phyloP scores from a whole-genome alignment of 1,140 invertebrate genomes.

The Cotesia vestalis region DNA sequence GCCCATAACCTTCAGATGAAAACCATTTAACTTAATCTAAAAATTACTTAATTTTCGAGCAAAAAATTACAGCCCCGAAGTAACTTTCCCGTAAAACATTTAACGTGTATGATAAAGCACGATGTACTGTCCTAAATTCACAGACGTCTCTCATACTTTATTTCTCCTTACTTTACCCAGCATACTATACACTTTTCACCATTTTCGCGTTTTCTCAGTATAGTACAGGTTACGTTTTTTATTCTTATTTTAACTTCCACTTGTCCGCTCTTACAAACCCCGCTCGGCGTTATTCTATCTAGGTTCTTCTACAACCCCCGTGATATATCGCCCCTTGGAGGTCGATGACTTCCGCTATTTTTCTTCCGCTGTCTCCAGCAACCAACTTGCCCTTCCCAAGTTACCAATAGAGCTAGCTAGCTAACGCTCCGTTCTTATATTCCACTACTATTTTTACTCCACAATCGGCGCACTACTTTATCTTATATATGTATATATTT shows the following conservation, averaged over 20 bases:
- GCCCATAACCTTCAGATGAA: too few species aligned
- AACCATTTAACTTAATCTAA: too few species aligned
- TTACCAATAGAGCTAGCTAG: conserved; percentile 23
- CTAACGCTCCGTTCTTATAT: conserved; percentile 36
- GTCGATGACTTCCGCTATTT: conserved; percentile 80
- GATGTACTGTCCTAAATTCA: not conserved
- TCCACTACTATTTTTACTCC: conserved; percentile 5
- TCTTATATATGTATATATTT: conserved; percentile 19
- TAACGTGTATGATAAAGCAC: conserved; percentile 5
- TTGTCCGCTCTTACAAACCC: conserved; percentile 7
- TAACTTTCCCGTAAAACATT: too few species aligned
- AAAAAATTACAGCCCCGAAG: not conserved
- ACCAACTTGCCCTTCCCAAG: conserved; percentile 61
- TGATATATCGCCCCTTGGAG: conserved; percentile 77
- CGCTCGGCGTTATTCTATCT: conserved; percentile 18
- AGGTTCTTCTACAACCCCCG: conserved; percentile 54
- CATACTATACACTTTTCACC: not conserved
- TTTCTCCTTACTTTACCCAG: not conserved
- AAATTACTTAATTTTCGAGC: not conserved
- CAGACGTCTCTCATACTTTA: not conserved
- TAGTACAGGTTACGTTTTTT: not conserved
- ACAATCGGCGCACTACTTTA: conserved; percentile 10
- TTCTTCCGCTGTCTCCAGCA: conserved; percentile 73
- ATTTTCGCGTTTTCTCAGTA: not conserved
- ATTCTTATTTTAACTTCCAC: conserved; percentile 18